Conservation (phyloP, 2,888 invertebrate genomes). For the Andrena flavipes region DNA sequence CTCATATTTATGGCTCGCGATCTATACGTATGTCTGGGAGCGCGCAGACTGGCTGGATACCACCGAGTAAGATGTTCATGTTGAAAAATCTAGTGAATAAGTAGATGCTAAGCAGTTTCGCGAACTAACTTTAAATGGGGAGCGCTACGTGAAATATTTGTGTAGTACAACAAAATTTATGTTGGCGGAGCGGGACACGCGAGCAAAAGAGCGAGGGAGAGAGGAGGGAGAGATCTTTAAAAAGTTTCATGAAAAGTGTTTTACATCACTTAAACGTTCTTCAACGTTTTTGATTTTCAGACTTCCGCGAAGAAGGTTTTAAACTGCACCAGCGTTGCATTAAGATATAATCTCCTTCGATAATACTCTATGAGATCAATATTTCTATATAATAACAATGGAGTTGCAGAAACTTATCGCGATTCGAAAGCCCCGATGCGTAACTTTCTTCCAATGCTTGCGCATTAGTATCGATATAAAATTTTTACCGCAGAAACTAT, state of each 20-base stretch:
- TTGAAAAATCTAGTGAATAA: constrained; percentile 70
- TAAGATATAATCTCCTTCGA: not conserved
- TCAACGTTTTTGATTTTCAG: constrained; percentile 29
- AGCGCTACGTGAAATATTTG: constrained; percentile 56
- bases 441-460: not conserved
- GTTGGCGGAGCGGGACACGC: constrained; percentile 19
- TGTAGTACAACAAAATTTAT: constrained; percentile 57
- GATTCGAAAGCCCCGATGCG: not conserved
- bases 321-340: not conserved
- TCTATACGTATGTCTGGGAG: constrained; percentile 63
- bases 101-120: constrained; percentile 70
- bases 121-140: constrained; percentile 64
- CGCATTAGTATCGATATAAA: not conserved
- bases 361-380: not conserved
- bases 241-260: constrained; percentile 59
- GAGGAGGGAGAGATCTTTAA: constrained; percentile 39
- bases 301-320: not conserved
- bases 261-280: constrained; percentile 48
- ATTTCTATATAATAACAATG: not conserved
- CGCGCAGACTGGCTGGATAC: constrained; percentile 45
- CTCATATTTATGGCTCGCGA: constrained; percentile 73
- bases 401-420: not conserved
- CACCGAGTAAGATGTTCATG: constrained; percentile 44
- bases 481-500: not conserved
- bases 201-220: too few relatives aligned